Percentiles rank a stretch among this genome's conserved stretches.
Evolutionary conservation across 2,888 invertebrate species (phyloP).

Genomic region (Sinhomidia bicolor): DNA sequence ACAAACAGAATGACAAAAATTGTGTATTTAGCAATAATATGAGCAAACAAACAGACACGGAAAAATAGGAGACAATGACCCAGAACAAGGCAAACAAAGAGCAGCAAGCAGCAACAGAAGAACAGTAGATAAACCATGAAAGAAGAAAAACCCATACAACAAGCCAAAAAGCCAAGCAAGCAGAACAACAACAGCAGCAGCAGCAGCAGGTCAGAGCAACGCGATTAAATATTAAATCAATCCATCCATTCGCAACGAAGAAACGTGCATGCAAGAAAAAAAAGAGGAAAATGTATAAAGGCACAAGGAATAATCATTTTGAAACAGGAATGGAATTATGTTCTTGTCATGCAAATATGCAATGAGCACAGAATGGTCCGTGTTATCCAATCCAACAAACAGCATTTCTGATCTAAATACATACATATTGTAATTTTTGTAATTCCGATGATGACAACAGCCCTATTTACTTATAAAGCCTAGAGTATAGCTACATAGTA

Average conservation of each 20-base stretch:
- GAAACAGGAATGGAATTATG: background rate
- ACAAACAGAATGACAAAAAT: background rate
- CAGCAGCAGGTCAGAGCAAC: slow-evolving; percentile 3
- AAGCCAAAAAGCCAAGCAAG: too few species aligned
- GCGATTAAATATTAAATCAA: slow-evolving; percentile 5
- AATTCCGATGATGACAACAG: too few species aligned
- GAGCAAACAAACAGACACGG: slow-evolving; percentile 15
- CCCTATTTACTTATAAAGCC: too few species aligned
- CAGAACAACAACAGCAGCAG: background rate
- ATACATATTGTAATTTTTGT: too few species aligned
- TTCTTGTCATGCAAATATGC: slow-evolving; percentile 29
- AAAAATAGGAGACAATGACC: slow-evolving; percentile 55
- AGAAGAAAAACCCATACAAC: background rate
- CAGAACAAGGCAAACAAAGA: slow-evolving; percentile 33
- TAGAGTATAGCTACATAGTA: background rate
- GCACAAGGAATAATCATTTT: background rate
- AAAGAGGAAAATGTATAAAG: background rate
- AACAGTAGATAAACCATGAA: too few species aligned
- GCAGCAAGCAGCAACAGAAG: too few species aligned
- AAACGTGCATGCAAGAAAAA: background rate
- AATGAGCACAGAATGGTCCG: background rate
- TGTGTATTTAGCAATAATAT: slow-evolving; percentile 4
- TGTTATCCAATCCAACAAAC: too few species aligned
- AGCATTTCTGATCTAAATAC: too few species aligned
- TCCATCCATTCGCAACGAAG: background rate